phyloP scores from a whole-genome alignment of 2,113 vertebrate species.

The Megaceryle torquata region DNA sequence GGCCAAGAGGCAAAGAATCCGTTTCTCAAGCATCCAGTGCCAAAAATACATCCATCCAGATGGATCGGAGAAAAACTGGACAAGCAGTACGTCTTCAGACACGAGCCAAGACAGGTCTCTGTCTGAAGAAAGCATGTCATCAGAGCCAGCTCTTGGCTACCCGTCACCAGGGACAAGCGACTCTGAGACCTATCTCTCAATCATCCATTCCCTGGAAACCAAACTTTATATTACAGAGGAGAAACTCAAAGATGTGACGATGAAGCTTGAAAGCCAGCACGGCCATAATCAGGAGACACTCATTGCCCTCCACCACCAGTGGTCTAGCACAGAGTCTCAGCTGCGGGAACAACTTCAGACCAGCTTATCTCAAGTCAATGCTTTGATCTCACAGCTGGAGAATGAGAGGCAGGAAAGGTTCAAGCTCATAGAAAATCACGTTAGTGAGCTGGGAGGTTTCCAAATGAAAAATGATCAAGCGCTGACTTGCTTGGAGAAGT shows the following conservation, averaged over 20 bases:
- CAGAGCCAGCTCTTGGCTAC: slow-evolving; percentile 74
- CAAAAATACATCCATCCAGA: slow-evolving; percentile 87
- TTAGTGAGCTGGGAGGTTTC: slow-evolving; percentile 66
- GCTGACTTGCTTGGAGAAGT: slow-evolving; percentile 82
- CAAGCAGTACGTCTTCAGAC: slow-evolving; percentile 77
- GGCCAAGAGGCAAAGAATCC: slow-evolving; percentile 87
- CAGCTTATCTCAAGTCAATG: slow-evolving; percentile 77
- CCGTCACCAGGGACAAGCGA: slow-evolving; percentile 64
- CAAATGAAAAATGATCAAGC: slow-evolving; percentile 80
- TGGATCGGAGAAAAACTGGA: slow-evolving; percentile 72
- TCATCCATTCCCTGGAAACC: slow-evolving; percentile 89
- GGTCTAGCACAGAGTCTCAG: slow-evolving; percentile 73
- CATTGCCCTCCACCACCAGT: slow-evolving; percentile 73
- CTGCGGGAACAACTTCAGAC: slow-evolving; percentile 79
- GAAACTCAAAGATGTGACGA: slow-evolving; percentile 86
- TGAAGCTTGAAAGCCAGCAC: slow-evolving; percentile 82
- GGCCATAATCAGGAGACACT: slow-evolving; percentile 73
- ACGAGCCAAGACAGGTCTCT: slow-evolving; percentile 73
- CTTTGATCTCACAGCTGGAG: slow-evolving; percentile 73
- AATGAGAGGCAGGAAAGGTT: slow-evolving; percentile 69
- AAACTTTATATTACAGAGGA: slow-evolving; percentile 90
- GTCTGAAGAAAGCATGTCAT: slow-evolving; percentile 77
- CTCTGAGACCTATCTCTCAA: slow-evolving; percentile 87
- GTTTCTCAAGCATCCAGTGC: slow-evolving; percentile 92
- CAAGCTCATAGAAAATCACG: slow-evolving; percentile 44